Base-by-base conservation (phyloP, 2,888 invertebrate genomes). In the Apamea crenata region DNA sequence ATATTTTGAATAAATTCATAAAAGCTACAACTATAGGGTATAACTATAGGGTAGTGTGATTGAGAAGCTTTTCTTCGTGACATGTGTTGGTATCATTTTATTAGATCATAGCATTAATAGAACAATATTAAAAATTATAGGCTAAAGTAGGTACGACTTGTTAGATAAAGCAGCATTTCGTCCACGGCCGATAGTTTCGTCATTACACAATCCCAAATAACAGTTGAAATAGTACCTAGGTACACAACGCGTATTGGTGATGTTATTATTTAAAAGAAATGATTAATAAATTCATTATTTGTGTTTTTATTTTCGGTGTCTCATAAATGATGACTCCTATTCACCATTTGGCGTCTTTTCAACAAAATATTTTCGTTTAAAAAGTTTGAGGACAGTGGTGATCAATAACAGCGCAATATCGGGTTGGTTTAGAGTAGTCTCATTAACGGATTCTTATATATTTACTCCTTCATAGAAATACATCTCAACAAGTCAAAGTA, bases 31-130 rank as follows among this genome's bases (percentile, higher is more conserved):
- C 71, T 74, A 83, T 79, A 72, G 50, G 32, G 14, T 61, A 67
- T 50, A 71, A n/a, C n/a, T n/a, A n/a, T n/a, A n/a, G n/a, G n/a
- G n/a, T 72, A 65, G 44, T 47, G 83, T 87, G 79, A 87, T 79
- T 72, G 36, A 77, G 40, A 88, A 85, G 88, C 81, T 61, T 53
- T 80, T 85, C 50, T 82, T 82, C 29, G 88, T 88, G 88, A 79
- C 74, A 74, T 63, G 61, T 85, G 77, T 69, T 68, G 21, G 56
- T 82, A 74, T 80, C 5, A 63, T 69, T 72, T 66, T 71, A 74
- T 63, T 63, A 80, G 70, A 77, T 71, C 68, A 83, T 78, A 81
- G 14, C 44, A 75, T 77, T 70, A 82, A 66, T 75, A 78, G 65
- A 84, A 76, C n/a, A 7, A 73, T 76, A 32, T 3, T 80, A 12